phyloP scores from a whole-genome alignment of 2,113 vertebrate genomes.

The Cariama cristata region DNA sequence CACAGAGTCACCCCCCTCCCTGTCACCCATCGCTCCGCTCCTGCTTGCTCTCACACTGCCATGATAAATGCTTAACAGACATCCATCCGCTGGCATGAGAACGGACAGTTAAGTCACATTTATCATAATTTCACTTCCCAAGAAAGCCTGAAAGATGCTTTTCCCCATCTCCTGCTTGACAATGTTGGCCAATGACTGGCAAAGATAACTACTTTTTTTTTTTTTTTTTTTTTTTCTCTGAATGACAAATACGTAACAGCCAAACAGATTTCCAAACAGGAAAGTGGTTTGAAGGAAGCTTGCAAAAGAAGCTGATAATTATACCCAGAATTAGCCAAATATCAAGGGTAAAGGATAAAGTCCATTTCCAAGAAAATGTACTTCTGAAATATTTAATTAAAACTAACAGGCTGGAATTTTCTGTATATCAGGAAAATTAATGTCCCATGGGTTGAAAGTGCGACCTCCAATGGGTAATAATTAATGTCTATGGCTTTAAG shows the following conservation, averaged over 20 bases:
- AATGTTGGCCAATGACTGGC: rapidly evolving
- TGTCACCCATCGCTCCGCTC: neutral
- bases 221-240: neutral
- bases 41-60: neutral
- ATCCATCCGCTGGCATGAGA: neutral
- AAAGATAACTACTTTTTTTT: neutral
- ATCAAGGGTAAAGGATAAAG: constrained; percentile 55
- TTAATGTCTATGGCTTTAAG: constrained; percentile 55
- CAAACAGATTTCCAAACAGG: neutral
- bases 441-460: constrained; percentile 56
- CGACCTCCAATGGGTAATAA: constrained; percentile 57
- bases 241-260: neutral
- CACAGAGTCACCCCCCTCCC: neutral
- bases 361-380: constrained; percentile 45
- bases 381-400: constrained; percentile 65
- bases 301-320: constrained; percentile 42
- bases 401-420: constrained; percentile 41
- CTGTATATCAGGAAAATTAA: constrained; percentile 56
- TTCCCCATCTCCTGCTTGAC: neutral
- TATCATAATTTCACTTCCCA: neutral
- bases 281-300: neutral
- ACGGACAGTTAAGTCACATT: neutral
- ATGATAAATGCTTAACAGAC: neutral
- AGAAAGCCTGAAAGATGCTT: neutral
- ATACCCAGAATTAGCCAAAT: constrained; percentile 37